Percentiles rank a stretch among this genome's conserved stretches.
These are phyloP conservation scores for Sycobia sp. DNA, from an alignment of 1,140 invertebrate genomes.

Conservation along the genomic window DNA sequence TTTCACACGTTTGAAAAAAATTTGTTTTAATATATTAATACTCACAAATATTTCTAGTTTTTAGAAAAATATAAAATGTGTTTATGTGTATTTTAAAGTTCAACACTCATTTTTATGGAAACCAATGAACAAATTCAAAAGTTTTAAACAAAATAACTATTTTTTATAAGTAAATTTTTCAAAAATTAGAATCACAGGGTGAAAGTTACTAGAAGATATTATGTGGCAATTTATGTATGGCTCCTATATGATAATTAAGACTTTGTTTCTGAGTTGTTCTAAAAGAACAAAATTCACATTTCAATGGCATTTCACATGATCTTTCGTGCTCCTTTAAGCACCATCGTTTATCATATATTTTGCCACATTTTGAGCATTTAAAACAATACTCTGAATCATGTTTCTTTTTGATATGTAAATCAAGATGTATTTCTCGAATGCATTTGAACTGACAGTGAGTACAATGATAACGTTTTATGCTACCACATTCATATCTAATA, in stretches of 20 bases:
- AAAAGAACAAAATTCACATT: slow-evolving; percentile 33
- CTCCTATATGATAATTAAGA: slow-evolving; percentile 36
- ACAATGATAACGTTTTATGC: slow-evolving; percentile 34
- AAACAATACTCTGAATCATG: slow-evolving; percentile 32
- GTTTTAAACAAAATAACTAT: slow-evolving; percentile 19
- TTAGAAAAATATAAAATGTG: slow-evolving; percentile 35
- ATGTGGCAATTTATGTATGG: slow-evolving; percentile 30
- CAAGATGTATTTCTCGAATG: slow-evolving; percentile 32
- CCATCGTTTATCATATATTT: slow-evolving; percentile 32
- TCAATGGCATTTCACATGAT: slow-evolving; percentile 33
- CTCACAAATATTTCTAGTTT: slow-evolving; percentile 15
- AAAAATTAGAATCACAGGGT: background rate
- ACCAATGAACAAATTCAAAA: slow-evolving; percentile 13
- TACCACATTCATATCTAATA: slow-evolving; percentile 33
- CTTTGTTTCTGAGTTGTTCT: slow-evolving; percentile 35
- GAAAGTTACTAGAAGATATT: slow-evolving; percentile 32
- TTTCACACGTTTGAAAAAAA: slow-evolving; percentile 5
- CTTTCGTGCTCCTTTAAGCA: slow-evolving; percentile 34
- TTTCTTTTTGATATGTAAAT: slow-evolving; percentile 35
- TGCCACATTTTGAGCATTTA: slow-evolving; percentile 33
- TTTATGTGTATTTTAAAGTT: slow-evolving; percentile 22
- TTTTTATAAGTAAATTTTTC: slow-evolving; percentile 1
- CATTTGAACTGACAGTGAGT: slow-evolving; percentile 33
- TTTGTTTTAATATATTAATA: slow-evolving; percentile 16
- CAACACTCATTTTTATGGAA: slow-evolving; percentile 25